Base-by-base conservation (phyloP, 2,113 vertebrate genomes). In the Connochaetes taurinus region DNA sequence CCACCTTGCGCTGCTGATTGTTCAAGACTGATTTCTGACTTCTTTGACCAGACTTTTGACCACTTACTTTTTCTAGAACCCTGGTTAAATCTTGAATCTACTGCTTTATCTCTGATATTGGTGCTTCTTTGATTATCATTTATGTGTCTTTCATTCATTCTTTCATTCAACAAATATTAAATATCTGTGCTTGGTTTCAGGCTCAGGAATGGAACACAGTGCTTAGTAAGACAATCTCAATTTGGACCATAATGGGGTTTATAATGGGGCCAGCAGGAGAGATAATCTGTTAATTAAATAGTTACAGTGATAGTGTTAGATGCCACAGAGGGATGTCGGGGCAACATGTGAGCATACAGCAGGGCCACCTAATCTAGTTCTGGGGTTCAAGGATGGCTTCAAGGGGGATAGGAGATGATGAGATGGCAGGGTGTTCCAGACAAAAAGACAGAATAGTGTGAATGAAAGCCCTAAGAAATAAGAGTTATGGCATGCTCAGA, bases 1-100 rank as follows among this genome's bases (percentile, higher is more conserved):
- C 40, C 21, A 27, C 40, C 6, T 96, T 88, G 36, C 7, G 14
- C 7, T 95, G 6, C 31, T 95, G 13, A 27, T 86, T 62, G 50
- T 21, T 88, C 55, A 87, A 95, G 55, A 64, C 31, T 91, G 80
- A 87, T 91, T 89, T 98, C 29, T 76, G 55, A 90, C 36, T 89
- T 71, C 74, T 97, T 88, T 67, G 58, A 81, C 21, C 15, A 88
- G 43, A 45, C 19, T 88, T 85, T 90, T 84, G 55, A 76, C 52
- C 1, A 89, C n/a, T 97, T 21, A 96, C 25, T 62, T 85, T 96
- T 96, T 88, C 78, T 62, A 93, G 52, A 93, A 19, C 21, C 11
- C 17, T 81, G 17, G 7, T 40, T 89, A 29, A 74, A 15, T 23
- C 14, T 55, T 87, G 60, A 55, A 82, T 25, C 47, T 85, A 21